phyloP scores from a whole-genome alignment of 1,140 invertebrate genomes.

The Hylyphantes graminicola region DNA sequence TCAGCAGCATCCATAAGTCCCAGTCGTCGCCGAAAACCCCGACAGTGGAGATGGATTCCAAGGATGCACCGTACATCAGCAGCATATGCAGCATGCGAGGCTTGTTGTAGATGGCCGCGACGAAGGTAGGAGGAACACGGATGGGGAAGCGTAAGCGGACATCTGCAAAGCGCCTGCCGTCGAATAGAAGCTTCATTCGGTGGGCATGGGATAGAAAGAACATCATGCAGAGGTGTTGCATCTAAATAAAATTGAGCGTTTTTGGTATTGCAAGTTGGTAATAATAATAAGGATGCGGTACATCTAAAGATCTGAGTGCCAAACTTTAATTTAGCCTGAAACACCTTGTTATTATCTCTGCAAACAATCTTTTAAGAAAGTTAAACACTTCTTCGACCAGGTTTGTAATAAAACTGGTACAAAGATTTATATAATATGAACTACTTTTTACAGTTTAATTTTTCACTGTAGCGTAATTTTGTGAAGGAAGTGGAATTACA shows the following conservation, averaged over 20 bases:
- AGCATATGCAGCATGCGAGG: not conserved
- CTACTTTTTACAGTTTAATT: not conserved
- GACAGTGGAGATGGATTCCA: not conserved
- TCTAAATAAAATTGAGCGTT: not conserved
- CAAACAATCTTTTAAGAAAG: not conserved
- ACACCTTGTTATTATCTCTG: not conserved
- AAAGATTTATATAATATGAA: not conserved
- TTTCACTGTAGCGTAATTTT: no score
- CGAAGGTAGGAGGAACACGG: constrained; percentile 11
- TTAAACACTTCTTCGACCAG: not conserved
- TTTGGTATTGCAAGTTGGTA: not conserved
- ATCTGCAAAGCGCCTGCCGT: constrained; percentile 2
- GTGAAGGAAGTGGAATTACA: no score
- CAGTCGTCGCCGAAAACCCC: constrained; percentile 1
- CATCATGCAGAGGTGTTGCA: constrained; percentile 24
- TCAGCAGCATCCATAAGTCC: constrained; percentile 26
- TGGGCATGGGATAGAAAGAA: constrained; percentile 45
- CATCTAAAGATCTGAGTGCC: not conserved
- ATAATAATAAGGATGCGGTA: not conserved
- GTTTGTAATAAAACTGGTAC: not conserved
- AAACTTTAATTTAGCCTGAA: not conserved
- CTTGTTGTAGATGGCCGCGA: constrained; percentile 41
- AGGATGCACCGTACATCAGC: constrained; percentile 9
- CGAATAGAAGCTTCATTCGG: not conserved
- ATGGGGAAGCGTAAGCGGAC: constrained; percentile 11